Evolutionary conservation across 2,888 invertebrate genomes (phyloP).

Genomic region (Phortica magna): DNA sequence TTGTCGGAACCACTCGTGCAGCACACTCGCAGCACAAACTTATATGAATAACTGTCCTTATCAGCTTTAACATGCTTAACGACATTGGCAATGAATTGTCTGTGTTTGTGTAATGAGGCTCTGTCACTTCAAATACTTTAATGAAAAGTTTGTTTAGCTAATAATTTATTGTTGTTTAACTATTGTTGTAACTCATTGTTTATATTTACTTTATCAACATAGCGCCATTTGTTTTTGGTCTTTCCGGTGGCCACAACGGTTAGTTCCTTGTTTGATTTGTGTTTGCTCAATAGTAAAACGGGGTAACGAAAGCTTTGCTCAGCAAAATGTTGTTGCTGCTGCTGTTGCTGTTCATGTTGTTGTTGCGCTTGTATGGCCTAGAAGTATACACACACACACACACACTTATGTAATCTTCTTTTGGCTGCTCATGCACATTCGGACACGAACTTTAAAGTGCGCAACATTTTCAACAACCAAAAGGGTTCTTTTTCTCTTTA

Average conservation of each 20-base stretch:
- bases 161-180: neutral
- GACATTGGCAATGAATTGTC: too few relatives aligned
- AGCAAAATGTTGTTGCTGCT: constrained; percentile 60
- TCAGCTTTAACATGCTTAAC: too few relatives aligned
- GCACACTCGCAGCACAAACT: too few relatives aligned
- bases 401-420: constrained; percentile 8
- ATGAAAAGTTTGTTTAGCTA: constrained; percentile 32
- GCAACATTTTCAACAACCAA: too few relatives aligned
- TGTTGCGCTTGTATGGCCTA: constrained; percentile 45
- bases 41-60: too few relatives aligned
- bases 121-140: neutral
- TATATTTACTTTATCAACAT: constrained; percentile 78
- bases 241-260: constrained; percentile 76
- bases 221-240: constrained; percentile 76
- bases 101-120: too few relatives aligned
- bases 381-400: constrained; percentile 14
- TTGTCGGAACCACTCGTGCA: too few relatives aligned
- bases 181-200: constrained; percentile 37
- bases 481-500: neutral
- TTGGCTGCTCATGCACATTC: neutral
- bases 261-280: constrained; percentile 76
- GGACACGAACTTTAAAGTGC: neutral
- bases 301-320: constrained; percentile 77
- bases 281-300: constrained; percentile 77
- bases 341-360: constrained; percentile 50